Evolutionary conservation across 1,140 invertebrate genomes (phyloP), one percentile per base, ranked within the genome.

Genomic region (Ostrea denselamellosa): DNA sequence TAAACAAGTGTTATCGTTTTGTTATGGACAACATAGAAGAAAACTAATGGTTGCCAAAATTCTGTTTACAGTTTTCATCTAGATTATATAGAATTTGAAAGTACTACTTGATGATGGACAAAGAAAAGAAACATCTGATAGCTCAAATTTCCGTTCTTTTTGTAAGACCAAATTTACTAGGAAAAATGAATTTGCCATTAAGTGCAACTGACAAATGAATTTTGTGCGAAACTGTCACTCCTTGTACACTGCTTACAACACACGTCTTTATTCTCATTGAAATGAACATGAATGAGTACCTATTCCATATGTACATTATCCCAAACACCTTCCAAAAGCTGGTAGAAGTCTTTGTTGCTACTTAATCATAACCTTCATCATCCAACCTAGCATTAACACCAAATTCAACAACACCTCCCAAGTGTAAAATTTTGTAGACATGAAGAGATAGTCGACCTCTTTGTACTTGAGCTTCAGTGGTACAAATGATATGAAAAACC

Each of bases 1-100:
- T 77, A 77, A 77, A 77, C 68, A 77, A 77, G 22, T 77, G 68
- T 77, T 34, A 77, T 77, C 68, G 9, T 77, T n/a, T 77, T 77
- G 68, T 77, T 77, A 77, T 77, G 68, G 68, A 77, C 68, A 77
- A 77, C 68, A 28, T 25, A 77, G 22, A 28, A 77, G 28, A 34
- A 28, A 25, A 12, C 28, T 28, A 34, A 77, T 77, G 68, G 68
- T 14, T 77, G 68, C 68, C 68, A 77, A 77, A 77, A 77, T 5
- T 77, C 5, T 77, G 28, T 14, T 25, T 28, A 77, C 10, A 77
- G 68, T 77, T 77, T 77, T 77, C 68, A 77, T 34, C 68, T 77
- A 14, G 25, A 77, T 22, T 28, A 77, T 77, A 77, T 77, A 19
- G 14, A 77, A 77, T 14, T 34, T 25, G 22, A 34, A 62, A 62